Percentiles rank a stretch among this genome's conserved stretches.
phyloP scores from a whole-genome alignment of 1,140 invertebrate genomes.

The Hestina assimilis region DNA sequence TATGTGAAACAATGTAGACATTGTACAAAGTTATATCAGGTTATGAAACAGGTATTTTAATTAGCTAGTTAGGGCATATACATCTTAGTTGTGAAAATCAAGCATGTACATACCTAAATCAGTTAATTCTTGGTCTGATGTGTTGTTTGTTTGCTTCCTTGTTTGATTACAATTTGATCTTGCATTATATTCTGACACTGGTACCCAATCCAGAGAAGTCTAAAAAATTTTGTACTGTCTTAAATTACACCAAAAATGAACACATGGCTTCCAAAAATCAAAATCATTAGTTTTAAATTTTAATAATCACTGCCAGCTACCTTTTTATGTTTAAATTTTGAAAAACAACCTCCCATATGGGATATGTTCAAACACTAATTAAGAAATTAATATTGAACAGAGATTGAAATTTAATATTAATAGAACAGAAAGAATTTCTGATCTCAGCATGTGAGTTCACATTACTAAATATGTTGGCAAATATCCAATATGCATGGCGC shows the following conservation, averaged over 20 bases:
- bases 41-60: no score
- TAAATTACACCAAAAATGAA: constrained; percentile 22
- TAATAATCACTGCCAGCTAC: constrained; percentile 38
- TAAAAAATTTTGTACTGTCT: constrained; percentile 49
- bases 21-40: no score
- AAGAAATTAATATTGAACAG: constrained; percentile 23
- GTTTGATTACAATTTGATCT: constrained; percentile 69
- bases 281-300: background rate
- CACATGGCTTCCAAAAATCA: background rate
- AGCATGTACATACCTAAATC: constrained; percentile 55
- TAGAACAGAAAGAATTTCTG: constrained; percentile 31
- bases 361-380: constrained; percentile 16
- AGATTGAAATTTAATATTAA: constrained; percentile 30
- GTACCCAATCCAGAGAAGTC: constrained; percentile 76
- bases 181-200: constrained; percentile 74
- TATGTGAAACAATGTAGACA: no score
- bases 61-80: no score
- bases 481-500: constrained; percentile 54
- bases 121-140: constrained; percentile 68
- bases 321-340: constrained; percentile 65
- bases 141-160: constrained; percentile 72
- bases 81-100: no score
- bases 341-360: constrained; percentile 73
- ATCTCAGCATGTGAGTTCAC: constrained; percentile 22
- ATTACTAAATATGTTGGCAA: constrained; percentile 52